Evolutionary conservation across 2,797 vertebrate genomes (phyloP).

Genomic region (Crypturellus tataupa): DNA sequence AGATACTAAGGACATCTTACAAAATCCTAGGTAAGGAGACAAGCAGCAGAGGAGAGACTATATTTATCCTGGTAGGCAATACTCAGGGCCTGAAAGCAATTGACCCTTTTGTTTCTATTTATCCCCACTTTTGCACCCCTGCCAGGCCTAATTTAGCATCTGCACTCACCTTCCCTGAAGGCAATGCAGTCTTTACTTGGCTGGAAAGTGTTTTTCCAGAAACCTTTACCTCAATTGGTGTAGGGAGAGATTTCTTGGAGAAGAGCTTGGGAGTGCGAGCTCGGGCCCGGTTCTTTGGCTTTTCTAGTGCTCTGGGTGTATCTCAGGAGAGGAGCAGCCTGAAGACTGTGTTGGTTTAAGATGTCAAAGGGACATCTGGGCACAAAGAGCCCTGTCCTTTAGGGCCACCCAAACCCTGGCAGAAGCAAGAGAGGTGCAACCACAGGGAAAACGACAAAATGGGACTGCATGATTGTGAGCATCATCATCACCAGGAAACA

Average conservation of each 20-base stretch:
- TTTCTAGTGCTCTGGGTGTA: neutral
- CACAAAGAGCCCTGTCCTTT: neutral
- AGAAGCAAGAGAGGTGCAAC: conserved; percentile 40
- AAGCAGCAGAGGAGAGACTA: conserved; percentile 17
- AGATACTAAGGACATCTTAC: neutral
- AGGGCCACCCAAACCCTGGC: conserved; percentile 41
- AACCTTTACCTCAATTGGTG: conserved; percentile 2
- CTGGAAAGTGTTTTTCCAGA: conserved; percentile 39
- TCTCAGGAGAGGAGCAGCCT: conserved; percentile 41
- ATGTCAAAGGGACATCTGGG: conserved; percentile 63
- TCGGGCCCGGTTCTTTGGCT: neutral
- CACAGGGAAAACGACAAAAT: conserved; percentile 46
- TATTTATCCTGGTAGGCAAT: conserved; percentile 52
- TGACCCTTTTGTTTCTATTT: conserved; percentile 71
- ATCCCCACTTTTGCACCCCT: conserved; percentile 54
- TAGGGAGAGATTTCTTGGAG: conserved; percentile 15
- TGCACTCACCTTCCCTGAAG: conserved; percentile 52
- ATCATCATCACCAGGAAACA: conserved; percentile 29
- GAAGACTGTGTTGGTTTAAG: conserved; percentile 58
- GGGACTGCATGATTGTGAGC: conserved; percentile 12
- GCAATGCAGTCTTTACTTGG: conserved; percentile 21
- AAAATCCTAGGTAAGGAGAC: neutral
- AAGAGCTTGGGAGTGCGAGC: conserved; percentile 17
- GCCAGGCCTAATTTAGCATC: conserved; percentile 64
- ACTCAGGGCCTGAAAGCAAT: conserved; percentile 52